Evolutionary conservation across 2,113 vertebrate genomes (phyloP), one percentile per base, ranked within the genome.

Genomic region (Labeo rohita): DNA sequence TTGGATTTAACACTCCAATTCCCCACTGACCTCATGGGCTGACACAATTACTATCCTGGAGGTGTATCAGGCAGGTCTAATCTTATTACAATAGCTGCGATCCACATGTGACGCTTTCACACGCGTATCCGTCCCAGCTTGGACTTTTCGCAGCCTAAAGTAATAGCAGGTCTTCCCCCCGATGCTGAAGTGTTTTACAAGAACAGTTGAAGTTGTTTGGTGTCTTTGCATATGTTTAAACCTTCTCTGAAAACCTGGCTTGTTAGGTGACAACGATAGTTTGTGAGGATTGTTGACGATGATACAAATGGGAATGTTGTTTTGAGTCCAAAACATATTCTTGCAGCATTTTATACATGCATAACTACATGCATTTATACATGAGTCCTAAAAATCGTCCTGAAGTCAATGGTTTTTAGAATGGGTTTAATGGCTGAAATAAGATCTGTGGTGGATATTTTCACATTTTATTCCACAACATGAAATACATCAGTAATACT

Each of bases 1-100:
- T 94, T 95, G 92, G 94, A 95, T 95, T 95, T 93, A 95, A 93
- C 93, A 92, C 93, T 92, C 88, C 86, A 91, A 93, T 92, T 95
- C 94, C 94, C 95, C 79, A 66, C 89, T 94, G 94, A 93, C 92
- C 94, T 90, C 88, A 88, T 88, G 84, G 91, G 90, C 93, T 93
- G 93, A 94, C 92, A 94, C 93, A 93, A 90, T 94, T 95, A 93
- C 92, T 88, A 92, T 92, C 90, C 89, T 89, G 90, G 86, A 90
- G 90, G 89, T 86, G 91, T 86, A 82, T 84, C 87, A 81, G 76
- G 84, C 85, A 82, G 86, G 72, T 70, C 66, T 83, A 54, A 78
- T 80, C 79, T 43, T 81, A 80, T 81, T 75, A 73, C 52, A 75
- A 63, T 59, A 81, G 12, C 56, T 85, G 75, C 21, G 12, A 72